These are phyloP conservation scores for Tachysurus vachellii DNA, from an alignment of 2,113 vertebrate species.

Conservation along the genomic window DNA sequence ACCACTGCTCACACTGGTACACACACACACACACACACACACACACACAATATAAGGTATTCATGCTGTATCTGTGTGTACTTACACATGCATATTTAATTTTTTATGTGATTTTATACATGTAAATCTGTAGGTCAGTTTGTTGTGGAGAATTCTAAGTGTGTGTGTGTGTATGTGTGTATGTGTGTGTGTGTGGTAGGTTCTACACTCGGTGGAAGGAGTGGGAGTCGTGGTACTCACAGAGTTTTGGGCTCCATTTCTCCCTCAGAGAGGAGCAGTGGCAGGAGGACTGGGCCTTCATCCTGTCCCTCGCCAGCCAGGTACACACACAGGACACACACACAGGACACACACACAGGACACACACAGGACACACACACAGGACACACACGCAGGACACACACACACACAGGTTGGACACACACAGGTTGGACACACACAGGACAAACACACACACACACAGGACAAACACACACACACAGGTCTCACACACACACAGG, in stretches of 20 bases:
- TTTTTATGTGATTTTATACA: background rate
- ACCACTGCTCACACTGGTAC: constrained; percentile 97
- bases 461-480: no score
- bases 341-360: background rate
- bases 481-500: no score
- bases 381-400: no score
- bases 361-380: no score
- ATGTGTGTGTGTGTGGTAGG: constrained; percentile 14
- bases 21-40: constrained; percentile 28
- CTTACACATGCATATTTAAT: background rate
- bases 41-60: no score
- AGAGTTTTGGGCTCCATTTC: constrained; percentile 97
- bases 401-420: no score
- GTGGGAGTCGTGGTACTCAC: constrained; percentile 98
- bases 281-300: constrained; percentile 99
- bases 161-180: background rate
- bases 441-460: no score
- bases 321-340: constrained; percentile 66
- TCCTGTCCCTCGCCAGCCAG: constrained; percentile 96
- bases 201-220: constrained; percentile 95
- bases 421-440: no score
- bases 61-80: background rate
- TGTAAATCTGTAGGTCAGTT: background rate
- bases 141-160: background rate
- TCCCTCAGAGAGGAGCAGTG: constrained; percentile 95